Conservation (phyloP, 1,140 invertebrate genomes). For the Neelides sp. region DNA sequence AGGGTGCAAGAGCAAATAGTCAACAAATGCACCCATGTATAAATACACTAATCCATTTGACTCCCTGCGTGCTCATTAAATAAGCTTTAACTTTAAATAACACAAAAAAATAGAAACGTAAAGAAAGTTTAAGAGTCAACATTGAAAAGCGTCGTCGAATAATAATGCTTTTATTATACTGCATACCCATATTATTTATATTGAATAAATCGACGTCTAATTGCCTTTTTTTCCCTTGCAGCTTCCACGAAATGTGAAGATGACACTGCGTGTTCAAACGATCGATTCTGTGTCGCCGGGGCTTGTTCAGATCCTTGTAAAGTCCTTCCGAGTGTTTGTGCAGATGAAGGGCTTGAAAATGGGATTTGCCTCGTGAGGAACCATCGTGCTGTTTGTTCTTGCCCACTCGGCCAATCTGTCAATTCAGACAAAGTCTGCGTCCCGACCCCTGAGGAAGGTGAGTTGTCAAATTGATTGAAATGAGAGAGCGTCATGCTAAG, state of each 20-base stretch:
- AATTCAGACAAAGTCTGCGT: constrained; percentile 30
- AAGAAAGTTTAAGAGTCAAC: no score
- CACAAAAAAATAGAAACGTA: no score
- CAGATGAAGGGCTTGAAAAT: constrained; percentile 21
- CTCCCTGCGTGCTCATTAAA: no score
- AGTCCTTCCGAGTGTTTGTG: constrained; percentile 30
- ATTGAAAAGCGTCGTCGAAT: no score
- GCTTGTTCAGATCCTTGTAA: constrained; percentile 33
- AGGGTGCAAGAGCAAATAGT: no score
- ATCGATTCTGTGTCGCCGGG: constrained; percentile 31
- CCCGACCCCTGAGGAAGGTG: constrained; percentile 8
- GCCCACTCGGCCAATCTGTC: constrained; percentile 25
- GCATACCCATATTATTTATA: neutral
- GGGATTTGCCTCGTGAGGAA: constrained; percentile 31
- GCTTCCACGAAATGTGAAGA: constrained; percentile 22
- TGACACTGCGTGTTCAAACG: constrained; percentile 30
- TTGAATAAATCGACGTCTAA: neutral
- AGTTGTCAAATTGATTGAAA: constrained; percentile 16
- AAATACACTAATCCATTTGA: no score
- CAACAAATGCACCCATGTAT: no score
- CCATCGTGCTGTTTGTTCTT: constrained; percentile 32
- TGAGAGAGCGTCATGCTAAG: no score
- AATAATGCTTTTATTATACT: no score
- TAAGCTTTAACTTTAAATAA: no score
- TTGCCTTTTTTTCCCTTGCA: constrained; percentile 13